Conservation (phyloP, 2,888 invertebrate genomes). For the Syrista parreyssii region DNA sequence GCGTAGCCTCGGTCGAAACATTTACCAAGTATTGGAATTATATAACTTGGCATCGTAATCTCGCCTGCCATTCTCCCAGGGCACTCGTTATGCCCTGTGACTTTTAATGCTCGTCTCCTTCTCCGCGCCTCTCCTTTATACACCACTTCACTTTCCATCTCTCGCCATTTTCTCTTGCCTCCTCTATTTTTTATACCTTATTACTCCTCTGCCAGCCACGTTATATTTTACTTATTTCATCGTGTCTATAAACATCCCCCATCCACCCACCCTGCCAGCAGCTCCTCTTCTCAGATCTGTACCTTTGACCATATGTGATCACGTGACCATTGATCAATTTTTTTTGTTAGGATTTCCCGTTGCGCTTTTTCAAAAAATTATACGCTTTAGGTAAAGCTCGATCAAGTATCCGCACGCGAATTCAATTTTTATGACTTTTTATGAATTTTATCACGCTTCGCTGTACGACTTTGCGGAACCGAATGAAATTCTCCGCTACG, state of each 20-base stretch:
- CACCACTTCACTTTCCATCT: too few relatives aligned
- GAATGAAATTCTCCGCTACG: constrained; percentile 28
- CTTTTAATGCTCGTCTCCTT: constrained; percentile 32
- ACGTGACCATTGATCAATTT: not conserved
- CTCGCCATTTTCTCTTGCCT: too few relatives aligned
- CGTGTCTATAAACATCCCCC: too few relatives aligned
- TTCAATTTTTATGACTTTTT: not conserved
- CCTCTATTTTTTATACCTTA: too few relatives aligned
- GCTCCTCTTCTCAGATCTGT: too few relatives aligned
- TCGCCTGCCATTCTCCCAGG: constrained; percentile 14
- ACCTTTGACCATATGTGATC: not conserved
- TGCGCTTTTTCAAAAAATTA: not conserved
- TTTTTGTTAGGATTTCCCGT: not conserved
- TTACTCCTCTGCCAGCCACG: too few relatives aligned
- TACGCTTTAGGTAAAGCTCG: not conserved
- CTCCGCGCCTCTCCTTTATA: too few relatives aligned
- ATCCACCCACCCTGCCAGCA: too few relatives aligned
- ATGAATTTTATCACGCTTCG: not conserved
- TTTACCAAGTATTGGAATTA: constrained; percentile 21
- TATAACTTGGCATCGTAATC: constrained; percentile 21
- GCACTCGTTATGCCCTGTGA: constrained; percentile 27
- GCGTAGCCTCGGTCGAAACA: constrained; percentile 9
- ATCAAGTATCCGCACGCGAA: not conserved
- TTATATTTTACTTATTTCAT: too few relatives aligned
- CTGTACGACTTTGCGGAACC: not conserved